phyloP scores from a whole-genome alignment of 2,888 invertebrate species.

The Mythimna pallens region DNA sequence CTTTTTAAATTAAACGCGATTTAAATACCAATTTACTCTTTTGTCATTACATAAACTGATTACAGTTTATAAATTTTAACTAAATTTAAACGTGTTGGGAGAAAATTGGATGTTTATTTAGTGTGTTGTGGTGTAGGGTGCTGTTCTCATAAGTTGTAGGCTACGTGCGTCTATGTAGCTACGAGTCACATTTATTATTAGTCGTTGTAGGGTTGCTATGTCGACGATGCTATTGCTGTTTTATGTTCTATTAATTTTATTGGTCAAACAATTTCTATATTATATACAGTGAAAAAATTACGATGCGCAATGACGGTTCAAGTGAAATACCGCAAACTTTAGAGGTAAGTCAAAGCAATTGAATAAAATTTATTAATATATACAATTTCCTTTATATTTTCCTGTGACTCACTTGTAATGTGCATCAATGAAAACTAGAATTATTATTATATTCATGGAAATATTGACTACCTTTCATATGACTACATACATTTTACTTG shows the following conservation, averaged over 20 bases:
- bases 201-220: slow-evolving; percentile 53
- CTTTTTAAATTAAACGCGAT: slow-evolving; percentile 53
- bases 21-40: slow-evolving; percentile 51
- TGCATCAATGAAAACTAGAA: slow-evolving; percentile 1
- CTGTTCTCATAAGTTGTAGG: slow-evolving; percentile 68
- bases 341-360: slow-evolving; percentile 17
- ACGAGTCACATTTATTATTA: slow-evolving; percentile 61
- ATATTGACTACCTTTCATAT: background rate
- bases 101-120: slow-evolving; percentile 72
- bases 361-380: slow-evolving; percentile 7
- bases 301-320: slow-evolving; percentile 24
- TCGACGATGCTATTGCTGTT: slow-evolving; percentile 34
- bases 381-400: slow-evolving; percentile 30
- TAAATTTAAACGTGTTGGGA: slow-evolving; percentile 66
- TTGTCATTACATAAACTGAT: slow-evolving; percentile 60
- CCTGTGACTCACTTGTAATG: slow-evolving; percentile 33
- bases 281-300: background rate
- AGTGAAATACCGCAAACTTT: slow-evolving; percentile 33
- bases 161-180: slow-evolving; percentile 68
- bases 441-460: slow-evolving; percentile 14
- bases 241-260: slow-evolving; percentile 26
- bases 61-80: slow-evolving; percentile 66
- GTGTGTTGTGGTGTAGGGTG: slow-evolving; percentile 57
- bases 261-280: slow-evolving; percentile 4
- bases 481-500: background rate